Evolutionary conservation across 2,113 vertebrate species (phyloP).

Genomic region (Peromyscus polionotus): DNA sequence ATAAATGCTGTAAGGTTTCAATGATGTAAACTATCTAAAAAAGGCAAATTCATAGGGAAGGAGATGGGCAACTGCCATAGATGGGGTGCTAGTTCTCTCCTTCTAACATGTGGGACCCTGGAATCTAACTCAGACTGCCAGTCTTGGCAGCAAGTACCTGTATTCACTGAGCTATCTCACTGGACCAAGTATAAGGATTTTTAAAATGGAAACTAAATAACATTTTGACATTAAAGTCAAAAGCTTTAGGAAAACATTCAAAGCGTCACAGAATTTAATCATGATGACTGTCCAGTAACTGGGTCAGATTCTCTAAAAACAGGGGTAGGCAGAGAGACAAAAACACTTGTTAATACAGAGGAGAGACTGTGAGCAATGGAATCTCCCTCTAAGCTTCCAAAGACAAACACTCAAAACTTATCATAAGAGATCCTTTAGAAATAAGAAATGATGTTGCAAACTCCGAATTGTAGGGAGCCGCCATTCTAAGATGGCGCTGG

Average conservation of each 20-base stretch:
- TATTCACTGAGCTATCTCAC: background rate
- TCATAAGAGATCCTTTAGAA: constrained; percentile 27
- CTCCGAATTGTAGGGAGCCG: no score
- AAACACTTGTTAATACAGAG: background rate
- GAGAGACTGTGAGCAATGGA: background rate
- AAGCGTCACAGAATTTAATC: constrained; percentile 19
- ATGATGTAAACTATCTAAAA: background rate
- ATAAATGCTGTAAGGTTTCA: background rate
- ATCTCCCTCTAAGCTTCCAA: background rate
- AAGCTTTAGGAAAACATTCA: constrained; percentile 7
- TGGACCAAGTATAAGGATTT: background rate
- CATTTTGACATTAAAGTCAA: background rate
- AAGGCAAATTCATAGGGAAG: background rate
- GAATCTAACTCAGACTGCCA: background rate
- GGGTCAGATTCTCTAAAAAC: constrained; percentile 24
- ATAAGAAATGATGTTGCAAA: constrained; percentile 34
- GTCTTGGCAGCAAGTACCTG: background rate
- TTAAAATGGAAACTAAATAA: constrained; percentile 31
- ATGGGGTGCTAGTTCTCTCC: background rate
- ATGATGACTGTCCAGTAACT: background rate
- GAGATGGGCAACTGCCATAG: background rate
- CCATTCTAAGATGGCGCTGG: no score
- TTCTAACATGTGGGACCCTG: background rate
- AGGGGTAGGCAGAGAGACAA: background rate
- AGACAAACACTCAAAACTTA: constrained; percentile 45